Evolutionary conservation across 1,140 invertebrate genomes (phyloP).

Genomic region (Vollenhovia emeryi): DNA sequence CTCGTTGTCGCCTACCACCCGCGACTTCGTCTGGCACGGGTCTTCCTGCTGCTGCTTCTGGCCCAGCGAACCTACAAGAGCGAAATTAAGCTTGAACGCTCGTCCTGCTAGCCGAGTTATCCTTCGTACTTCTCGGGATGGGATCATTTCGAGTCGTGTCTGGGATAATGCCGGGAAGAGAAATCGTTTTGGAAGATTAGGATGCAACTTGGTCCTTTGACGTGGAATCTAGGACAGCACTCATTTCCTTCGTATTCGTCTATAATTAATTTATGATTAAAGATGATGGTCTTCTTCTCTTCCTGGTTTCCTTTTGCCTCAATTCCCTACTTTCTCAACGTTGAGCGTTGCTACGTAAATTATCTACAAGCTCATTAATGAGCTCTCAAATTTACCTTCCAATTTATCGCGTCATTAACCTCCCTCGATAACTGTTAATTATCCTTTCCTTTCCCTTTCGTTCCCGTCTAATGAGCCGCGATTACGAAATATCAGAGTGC

Average conservation of each 20-base stretch:
- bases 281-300: not conserved
- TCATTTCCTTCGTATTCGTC: constrained; percentile 15
- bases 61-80: constrained; percentile 73
- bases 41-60: constrained; percentile 88
- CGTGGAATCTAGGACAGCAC: not conserved
- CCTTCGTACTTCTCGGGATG: not conserved
- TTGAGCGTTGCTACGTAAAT: constrained; percentile 19
- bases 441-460: constrained; percentile 1
- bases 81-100: not conserved
- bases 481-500: constrained; percentile 26
- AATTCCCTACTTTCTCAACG: constrained; percentile 22
- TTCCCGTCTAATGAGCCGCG: not conserved
- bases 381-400: constrained; percentile 23
- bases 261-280: constrained; percentile 11
- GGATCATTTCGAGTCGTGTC: not conserved
- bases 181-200: not conserved
- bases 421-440: constrained; percentile 17
- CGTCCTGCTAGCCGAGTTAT: not conserved
- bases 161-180: not conserved
- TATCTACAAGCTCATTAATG: constrained; percentile 18
- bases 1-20: constrained; percentile 91
- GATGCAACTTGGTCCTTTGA: not conserved
- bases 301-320: not conserved
- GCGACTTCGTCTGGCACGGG: constrained; percentile 91
- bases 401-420: constrained; percentile 31